These are phyloP conservation scores for Aplysia californica DNA, from an alignment of 1,140 invertebrate species.

Conservation along the genomic window DNA sequence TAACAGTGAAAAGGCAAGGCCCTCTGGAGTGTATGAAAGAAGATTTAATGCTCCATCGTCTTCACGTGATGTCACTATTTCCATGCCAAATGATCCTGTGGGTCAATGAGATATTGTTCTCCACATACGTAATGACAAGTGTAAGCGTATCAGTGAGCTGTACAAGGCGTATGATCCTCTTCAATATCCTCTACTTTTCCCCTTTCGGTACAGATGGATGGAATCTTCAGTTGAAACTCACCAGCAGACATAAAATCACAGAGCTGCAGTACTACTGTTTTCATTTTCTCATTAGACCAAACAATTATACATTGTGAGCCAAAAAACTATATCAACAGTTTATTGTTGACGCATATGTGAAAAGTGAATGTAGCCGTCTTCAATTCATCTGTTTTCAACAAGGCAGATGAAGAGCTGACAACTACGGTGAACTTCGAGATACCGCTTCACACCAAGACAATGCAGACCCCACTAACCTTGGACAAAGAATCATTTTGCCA, in stretches of 20 bases:
- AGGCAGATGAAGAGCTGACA: constrained; percentile 35
- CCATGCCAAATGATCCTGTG: background rate
- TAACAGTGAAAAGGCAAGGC: background rate
- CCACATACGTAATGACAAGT: background rate
- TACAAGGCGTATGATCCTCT: background rate
- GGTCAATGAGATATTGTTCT: background rate
- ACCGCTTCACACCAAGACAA: constrained; percentile 22
- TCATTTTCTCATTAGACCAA: constrained; percentile 21
- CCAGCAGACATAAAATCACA: constrained; percentile 21
- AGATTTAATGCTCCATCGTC: background rate
- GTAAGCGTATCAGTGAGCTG: background rate
- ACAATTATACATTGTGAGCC: constrained; percentile 49
- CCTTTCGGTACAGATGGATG: background rate
- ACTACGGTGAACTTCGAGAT: constrained; percentile 47
- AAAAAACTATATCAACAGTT: constrained; percentile 64
- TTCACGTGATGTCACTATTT: background rate
- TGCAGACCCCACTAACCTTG: constrained; percentile 42
- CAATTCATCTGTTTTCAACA: constrained; percentile 51
- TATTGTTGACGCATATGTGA: constrained; percentile 67
- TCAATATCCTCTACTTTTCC: background rate
- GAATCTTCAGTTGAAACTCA: background rate
- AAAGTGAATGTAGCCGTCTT: constrained; percentile 57
- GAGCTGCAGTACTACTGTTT: constrained; percentile 35
- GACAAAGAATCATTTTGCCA: constrained; percentile 65
- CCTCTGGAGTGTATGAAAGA: background rate